A percentile compares a stretch with the other conserved stretches of the same genome.
These are phyloP conservation scores for Melanotaenia pygmaea DNA, from an alignment of 2,797 vertebrate genomes.

Conservation along the genomic window DNA sequence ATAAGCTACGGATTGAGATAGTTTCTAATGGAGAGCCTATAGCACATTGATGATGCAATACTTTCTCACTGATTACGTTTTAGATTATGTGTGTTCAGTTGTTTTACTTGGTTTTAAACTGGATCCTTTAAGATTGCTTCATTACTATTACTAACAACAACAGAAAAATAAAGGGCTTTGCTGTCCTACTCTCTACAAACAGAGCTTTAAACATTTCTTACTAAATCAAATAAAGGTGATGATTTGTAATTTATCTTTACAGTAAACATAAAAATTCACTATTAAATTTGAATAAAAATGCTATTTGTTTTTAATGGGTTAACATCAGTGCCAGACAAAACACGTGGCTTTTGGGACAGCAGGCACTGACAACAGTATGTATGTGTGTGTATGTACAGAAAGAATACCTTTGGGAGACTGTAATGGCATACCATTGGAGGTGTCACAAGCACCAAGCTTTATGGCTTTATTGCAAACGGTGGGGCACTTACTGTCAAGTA, in stretches of 20 bases:
- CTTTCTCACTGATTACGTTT: constrained; percentile 62
- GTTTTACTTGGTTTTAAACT: constrained; percentile 50
- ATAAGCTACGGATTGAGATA: no score
- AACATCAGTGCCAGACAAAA: constrained; percentile 32
- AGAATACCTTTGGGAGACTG: constrained; percentile 59
- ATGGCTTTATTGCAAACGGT: constrained; percentile 55
- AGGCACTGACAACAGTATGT: constrained; percentile 34
- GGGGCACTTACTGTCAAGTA: constrained; percentile 66
- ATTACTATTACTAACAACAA: constrained; percentile 51
- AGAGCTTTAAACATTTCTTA: constrained; percentile 14
- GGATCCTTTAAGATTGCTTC: constrained; percentile 52
- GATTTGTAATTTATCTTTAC: constrained; percentile 38
- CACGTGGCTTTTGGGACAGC: constrained; percentile 51
- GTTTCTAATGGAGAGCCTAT: no score
- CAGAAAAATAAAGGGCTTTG: background rate
- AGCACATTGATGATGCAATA: constrained; percentile 44
- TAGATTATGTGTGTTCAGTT: constrained; percentile 52
- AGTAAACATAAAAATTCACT: constrained; percentile 38
- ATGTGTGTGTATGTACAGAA: constrained; percentile 30
- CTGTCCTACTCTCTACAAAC: constrained; percentile 8
- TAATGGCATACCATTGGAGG: constrained; percentile 72
- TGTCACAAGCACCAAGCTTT: constrained; percentile 66
- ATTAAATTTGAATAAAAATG: constrained; percentile 38
- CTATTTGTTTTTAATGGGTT: constrained; percentile 12
- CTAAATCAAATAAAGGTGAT: constrained; percentile 15